Evolutionary conservation across 2,888 invertebrate genomes (phyloP), one percentile per base, ranked within the genome.

Genomic region (Cryptus armator): DNA sequence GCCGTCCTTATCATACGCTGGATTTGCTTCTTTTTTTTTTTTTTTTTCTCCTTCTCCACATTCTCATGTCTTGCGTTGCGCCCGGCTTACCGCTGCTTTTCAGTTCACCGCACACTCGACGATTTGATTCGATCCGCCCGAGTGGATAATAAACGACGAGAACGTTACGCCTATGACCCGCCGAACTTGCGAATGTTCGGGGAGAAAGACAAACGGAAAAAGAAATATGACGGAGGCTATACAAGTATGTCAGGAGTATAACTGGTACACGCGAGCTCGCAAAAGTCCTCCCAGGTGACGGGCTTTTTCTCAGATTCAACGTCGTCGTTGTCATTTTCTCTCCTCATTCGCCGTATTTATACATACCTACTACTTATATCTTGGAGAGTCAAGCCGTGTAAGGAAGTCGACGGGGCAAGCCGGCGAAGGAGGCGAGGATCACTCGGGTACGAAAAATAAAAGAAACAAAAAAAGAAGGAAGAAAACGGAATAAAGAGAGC

Each of bases 251-350:
- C 81, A 56, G 67, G 46, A 64, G 53, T 68, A 16, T 46, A 66
- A 62, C 46, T 66, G 16, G 53, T n/a, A 62, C 44, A 62, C 44
- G 29, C 0, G 29, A 59, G 12, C 59, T 24, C 46, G 68, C 53
- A 51, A 68, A 62, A 72, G 78, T 78, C 84, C 84, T 76, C 84
- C 84, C 84, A 85, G 84, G 84, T 81, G 84, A 77, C 78, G 64
- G 53, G 44, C 72, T 78, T 85, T 85, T 85, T 82, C 70, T 53
- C 77, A 67, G 81, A 19, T 76, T 56, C 9, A 29, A 66, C 44
- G 59, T 12, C 6, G 59, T 64, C 32, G 56, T 51, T 24, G 24
- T 24, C 24, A 2, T 70, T 46, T 44, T 59, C 46, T 44, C 59
- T 59, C 75, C 37, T 75, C 44, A 56, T 59, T 64, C 59, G 64